A percentile compares a stretch with the other conserved stretches of the same genome.
phyloP scores from a whole-genome alignment of 2,797 vertebrate genomes.

The Anolis apletophallus region DNA sequence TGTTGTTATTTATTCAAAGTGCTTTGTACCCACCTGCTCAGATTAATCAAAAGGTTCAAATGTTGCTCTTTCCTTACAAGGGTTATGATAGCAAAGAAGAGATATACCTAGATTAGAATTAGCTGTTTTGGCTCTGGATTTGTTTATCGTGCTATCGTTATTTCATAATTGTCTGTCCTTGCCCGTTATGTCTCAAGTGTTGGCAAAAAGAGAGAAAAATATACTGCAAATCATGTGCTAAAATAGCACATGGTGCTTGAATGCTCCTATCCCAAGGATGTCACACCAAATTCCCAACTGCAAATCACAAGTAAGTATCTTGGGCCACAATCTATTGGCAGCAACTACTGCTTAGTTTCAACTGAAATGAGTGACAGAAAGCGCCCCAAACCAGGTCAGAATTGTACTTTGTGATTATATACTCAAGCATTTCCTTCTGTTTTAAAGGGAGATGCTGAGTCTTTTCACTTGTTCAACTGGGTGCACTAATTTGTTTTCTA shows the following conservation, averaged over 20 bases:
- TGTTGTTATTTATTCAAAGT: slow-evolving; percentile 35
- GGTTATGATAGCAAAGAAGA: background rate
- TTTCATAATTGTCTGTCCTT: slow-evolving; percentile 51
- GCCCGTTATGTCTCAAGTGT: slow-evolving; percentile 28
- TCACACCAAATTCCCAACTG: slow-evolving; percentile 27
- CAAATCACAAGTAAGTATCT: slow-evolving; percentile 22
- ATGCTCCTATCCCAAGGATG: background rate
- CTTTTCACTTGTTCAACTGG: slow-evolving; percentile 25
- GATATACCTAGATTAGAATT: slow-evolving; percentile 9
- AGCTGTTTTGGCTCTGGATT: background rate
- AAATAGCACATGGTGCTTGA: slow-evolving; percentile 34
- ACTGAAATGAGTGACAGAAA: background rate
- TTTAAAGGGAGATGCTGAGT: background rate
- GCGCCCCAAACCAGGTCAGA: background rate
- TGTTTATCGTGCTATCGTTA: slow-evolving; percentile 17
- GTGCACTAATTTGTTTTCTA: slow-evolving; percentile 41
- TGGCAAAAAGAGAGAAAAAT: slow-evolving; percentile 44
- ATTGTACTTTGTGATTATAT: background rate
- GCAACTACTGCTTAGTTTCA: background rate
- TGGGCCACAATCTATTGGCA: background rate
- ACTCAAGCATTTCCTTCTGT: slow-evolving; percentile 17
- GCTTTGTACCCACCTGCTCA: slow-evolving; percentile 42
- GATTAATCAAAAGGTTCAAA: slow-evolving; percentile 51
- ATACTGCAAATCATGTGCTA: slow-evolving; percentile 31
- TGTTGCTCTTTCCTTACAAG: slow-evolving; percentile 40